Conservation (phyloP, 2,888 invertebrate genomes). For the Dioctria linearis region DNA sequence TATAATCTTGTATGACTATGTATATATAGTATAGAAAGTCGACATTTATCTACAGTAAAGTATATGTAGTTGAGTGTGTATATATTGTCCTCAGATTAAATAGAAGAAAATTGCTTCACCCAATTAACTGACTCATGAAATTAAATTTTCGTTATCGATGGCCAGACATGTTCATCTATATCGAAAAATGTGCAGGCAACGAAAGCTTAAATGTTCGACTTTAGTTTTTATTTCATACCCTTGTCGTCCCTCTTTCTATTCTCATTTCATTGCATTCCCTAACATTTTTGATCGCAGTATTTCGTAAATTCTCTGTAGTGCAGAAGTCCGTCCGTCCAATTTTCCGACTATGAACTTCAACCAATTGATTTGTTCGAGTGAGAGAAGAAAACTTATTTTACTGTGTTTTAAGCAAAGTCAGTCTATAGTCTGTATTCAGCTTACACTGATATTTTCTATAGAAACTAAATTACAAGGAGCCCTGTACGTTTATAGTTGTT, state of each 20-base stretch:
- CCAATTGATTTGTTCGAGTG: background rate
- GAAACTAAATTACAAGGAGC: background rate
- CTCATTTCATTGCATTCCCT: background rate
- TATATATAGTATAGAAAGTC: background rate
- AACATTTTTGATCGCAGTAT: background rate
- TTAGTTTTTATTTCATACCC: slow-evolving; percentile 1
- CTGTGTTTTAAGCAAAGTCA: background rate
- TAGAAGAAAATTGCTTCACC: slow-evolving; percentile 54
- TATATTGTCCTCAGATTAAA: slow-evolving; percentile 39
- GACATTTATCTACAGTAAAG: background rate
- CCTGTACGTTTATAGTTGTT: background rate
- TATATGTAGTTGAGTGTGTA: background rate
- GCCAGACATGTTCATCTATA: slow-evolving; percentile 37
- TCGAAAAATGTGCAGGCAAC: background rate
- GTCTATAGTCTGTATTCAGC: background rate
- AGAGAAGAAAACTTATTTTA: background rate
- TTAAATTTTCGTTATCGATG: slow-evolving; percentile 56
- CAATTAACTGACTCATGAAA: slow-evolving; percentile 57
- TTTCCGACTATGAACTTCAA: background rate
- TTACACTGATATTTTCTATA: background rate
- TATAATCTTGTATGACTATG: slow-evolving; percentile 2
- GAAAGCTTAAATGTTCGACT: background rate
- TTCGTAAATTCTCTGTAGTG: slow-evolving; percentile 17
- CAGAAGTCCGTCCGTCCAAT: background rate
- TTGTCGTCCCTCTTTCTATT: background rate